Base-by-base conservation (phyloP, 2,888 invertebrate genomes). In the Sesia bembeciformis region DNA sequence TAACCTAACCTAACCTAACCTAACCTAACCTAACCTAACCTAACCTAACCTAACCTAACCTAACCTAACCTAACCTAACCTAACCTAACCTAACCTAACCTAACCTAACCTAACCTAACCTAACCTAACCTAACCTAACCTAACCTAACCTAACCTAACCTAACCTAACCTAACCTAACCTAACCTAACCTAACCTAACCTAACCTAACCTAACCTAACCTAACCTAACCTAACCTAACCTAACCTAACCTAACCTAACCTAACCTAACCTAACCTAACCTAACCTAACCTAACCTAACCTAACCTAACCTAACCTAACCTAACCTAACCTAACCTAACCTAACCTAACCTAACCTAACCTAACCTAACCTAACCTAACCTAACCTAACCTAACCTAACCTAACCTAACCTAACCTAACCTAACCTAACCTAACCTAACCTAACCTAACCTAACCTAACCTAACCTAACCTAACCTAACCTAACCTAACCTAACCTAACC, bases 91-190 rank as follows among this genome's bases (percentile, higher is more conserved):
- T 51, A 39, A 39, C 23, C 39, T 4, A 38, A 39, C 38, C 51
- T 38, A 51, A 51, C 23, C 39, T 51, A 39, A 38, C 51, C 57
- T 57, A 57, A 56, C 56, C 52, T 52, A 52, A 52, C 54, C 56
- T 54, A 50, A 56, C 53, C 58, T 52, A 53, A 58, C 54, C 58
- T 54, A 53, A 58, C 53, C 56, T 53, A 58, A 58, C 58, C 58
- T 56, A 58, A 58, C 58, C 58, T 57, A 57, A 59, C 56, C 57
- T 57, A 57, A 56, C 57, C 59, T 57, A 59, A 57, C 57, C 57
- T 56, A 56, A 56, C 56, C 56, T 56, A 56, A 56, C 56, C 56
- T 56, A 56, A 56, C 56, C 56, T 56, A 56, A 56, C 56, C 56
- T 56, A 56, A 56, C 56, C 56, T 56, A 56, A 56, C 56, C 56